These are phyloP conservation scores for Lamprologus ornatipinnis DNA, from an alignment of 2,113 vertebrate species.

Conservation along the genomic window DNA sequence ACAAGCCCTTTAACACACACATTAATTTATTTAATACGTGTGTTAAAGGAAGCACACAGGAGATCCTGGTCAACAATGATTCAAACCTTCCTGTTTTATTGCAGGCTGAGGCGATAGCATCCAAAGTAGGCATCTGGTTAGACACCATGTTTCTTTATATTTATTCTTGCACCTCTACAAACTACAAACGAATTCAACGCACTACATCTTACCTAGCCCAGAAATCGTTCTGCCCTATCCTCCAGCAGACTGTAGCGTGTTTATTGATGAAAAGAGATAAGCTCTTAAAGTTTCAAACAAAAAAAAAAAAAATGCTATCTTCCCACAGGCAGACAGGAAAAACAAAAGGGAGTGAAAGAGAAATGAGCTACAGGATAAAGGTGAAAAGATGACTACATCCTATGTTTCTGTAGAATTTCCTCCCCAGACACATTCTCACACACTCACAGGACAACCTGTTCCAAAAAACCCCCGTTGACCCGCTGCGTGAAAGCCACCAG, in stretches of 20 bases:
- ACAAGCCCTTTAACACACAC: neutral
- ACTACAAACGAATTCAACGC: neutral
- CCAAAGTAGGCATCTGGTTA: neutral
- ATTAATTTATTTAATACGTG: neutral
- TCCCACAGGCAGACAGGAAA: conserved; percentile 34
- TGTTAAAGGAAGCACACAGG: neutral
- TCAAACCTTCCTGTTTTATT: neutral
- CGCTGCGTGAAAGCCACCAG: conserved; percentile 46
- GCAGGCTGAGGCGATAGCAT: neutral
- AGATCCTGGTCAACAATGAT: neutral
- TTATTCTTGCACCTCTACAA: neutral
- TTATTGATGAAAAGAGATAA: neutral
- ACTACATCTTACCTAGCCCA: neutral
- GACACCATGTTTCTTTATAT: neutral
- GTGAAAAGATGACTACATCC: conserved; percentile 40
- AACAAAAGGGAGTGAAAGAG: conserved; percentile 30
- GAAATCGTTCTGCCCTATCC: neutral
- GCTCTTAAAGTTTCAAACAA: neutral
- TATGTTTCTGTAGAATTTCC: conserved; percentile 39
- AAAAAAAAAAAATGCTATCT: neutral
- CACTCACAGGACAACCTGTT: conserved; percentile 37
- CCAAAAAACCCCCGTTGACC: conserved; percentile 50
- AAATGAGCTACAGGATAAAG: conserved; percentile 26
- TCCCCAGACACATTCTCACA: conserved; percentile 22
- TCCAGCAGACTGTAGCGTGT: neutral